Conservation (phyloP, 2,888 invertebrate species). For the Dicyrtoma fusca region DNA sequence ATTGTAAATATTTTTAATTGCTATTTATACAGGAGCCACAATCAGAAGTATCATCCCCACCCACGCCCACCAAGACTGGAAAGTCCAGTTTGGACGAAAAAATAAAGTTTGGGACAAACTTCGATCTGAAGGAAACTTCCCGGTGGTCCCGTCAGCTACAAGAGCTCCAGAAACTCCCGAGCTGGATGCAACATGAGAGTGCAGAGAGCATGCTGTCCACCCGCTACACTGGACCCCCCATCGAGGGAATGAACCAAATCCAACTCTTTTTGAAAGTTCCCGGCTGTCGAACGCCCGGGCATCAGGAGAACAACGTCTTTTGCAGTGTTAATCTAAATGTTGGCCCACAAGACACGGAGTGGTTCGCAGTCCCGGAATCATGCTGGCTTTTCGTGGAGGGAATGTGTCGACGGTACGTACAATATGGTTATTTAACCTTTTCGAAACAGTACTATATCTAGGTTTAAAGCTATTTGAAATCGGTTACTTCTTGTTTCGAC, state of each 20-base stretch:
- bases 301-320: slow-evolving; percentile 65
- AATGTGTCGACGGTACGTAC: slow-evolving; percentile 62
- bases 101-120: slow-evolving; percentile 18
- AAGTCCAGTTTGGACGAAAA: no score
- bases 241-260: slow-evolving; percentile 65
- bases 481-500: no score
- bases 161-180: slow-evolving; percentile 15
- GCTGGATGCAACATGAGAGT: neutral
- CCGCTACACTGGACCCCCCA: neutral
- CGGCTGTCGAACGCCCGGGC: slow-evolving; percentile 58
- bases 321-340: slow-evolving; percentile 65
- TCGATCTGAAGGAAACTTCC: neutral
- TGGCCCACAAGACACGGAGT: slow-evolving; percentile 67
- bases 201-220: neutral
- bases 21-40: no score
- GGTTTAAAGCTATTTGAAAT: no score
- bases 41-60: no score
- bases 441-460: no score
- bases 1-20: no score
- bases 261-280: slow-evolving; percentile 65
- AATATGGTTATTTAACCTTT: no score
- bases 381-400: slow-evolving; percentile 64
- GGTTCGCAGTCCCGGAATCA: slow-evolving; percentile 64
- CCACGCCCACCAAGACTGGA: no score
- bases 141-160: slow-evolving; percentile 3